phyloP scores from a whole-genome alignment of 2,888 invertebrate species.

The Caradrina clavipalpis region DNA sequence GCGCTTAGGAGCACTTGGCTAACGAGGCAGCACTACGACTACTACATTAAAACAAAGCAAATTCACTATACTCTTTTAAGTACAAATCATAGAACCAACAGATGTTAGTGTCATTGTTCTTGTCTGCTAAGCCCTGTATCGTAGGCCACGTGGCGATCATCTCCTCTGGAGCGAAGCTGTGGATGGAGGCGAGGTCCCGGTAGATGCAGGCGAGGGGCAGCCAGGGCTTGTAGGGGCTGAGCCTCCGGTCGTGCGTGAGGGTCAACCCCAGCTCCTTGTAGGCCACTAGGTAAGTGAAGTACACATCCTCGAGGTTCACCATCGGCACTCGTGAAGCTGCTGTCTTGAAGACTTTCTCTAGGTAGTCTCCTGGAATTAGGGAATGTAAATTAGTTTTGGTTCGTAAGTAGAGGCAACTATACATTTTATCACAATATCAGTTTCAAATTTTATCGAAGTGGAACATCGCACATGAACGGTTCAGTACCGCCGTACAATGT shows the following conservation, averaged over 20 bases:
- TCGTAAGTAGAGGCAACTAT: too few species aligned
- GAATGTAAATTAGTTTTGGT: neutral
- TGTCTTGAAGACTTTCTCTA: conserved; percentile 85
- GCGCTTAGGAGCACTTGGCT: too few species aligned
- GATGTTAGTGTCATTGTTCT: conserved; percentile 34
- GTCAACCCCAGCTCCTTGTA: conserved; percentile 86
- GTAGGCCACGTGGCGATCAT: conserved; percentile 72
- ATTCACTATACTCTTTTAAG: conserved; percentile 55
- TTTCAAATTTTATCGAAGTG: too few species aligned
- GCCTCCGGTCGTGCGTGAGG: conserved; percentile 90
- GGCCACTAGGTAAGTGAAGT: conserved; percentile 93
- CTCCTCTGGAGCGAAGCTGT: conserved; percentile 74
- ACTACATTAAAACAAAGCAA: conserved; percentile 26
- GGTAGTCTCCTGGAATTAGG: conserved; percentile 75
- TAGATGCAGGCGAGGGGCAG: conserved; percentile 71
- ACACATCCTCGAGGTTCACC: conserved; percentile 93
- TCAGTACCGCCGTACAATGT: too few species aligned
- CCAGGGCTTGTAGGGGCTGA: conserved; percentile 80
- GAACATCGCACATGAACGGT: too few species aligned
- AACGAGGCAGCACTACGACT: too few species aligned
- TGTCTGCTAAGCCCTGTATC: conserved; percentile 55
- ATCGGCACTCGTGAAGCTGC: conserved; percentile 91
- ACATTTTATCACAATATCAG: too few species aligned
- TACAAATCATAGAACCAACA: conserved; percentile 69
- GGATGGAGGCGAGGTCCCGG: conserved; percentile 74